Base-by-base conservation (phyloP, 2,113 vertebrate genomes). In the Anoplopoma fimbria region DNA sequence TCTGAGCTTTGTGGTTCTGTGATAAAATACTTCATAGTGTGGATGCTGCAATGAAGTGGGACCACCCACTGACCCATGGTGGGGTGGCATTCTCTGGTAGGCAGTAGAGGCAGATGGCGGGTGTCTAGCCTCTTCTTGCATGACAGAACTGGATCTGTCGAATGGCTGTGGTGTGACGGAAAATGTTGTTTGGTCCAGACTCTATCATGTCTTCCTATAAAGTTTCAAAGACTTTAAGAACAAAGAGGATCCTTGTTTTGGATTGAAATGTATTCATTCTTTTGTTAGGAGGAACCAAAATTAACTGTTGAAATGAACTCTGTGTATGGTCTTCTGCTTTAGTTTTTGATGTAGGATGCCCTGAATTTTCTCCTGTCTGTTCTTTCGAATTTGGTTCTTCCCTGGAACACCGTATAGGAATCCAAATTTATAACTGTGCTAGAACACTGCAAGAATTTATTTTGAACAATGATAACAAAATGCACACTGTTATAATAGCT, bases 91-190 rank as follows among this genome's bases (percentile, higher is more conserved):
- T 63, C 69, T 81, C 65, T 81, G 79, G 38, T 65, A 23, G 63
- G 77, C 81, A 74, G 62, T 10, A 3, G 57, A 87, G 68, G 73
- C 80, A 89, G 87, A 89, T 91, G 85, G 87, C 67, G 57, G 49
- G 9, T 51, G 29, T 69, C 57, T 65, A 71, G 65, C 29, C 64
- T 77, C 79, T 13, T 82, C 71, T 79, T 77, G 63, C 81, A 84
- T 83, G 87, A 85, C 77, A 75, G 77, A 85, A 73, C 79, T 78
- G 70, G 70, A 86, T 86, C 77, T 75, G 77, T 82, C 47, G 62
- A 58, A 83, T 29, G 70, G 40, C 63, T 85, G 65, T 34, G 60
- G 69, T 83, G 38, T 57, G 55, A 74, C 57, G 45, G 68, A 85
- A 67, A 80, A 61, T 72, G 5, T 47, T 58, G 38, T 69, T 64